Evolutionary conservation across 2,888 invertebrate species (phyloP).

Genomic region (Hecatera dysodea): DNA sequence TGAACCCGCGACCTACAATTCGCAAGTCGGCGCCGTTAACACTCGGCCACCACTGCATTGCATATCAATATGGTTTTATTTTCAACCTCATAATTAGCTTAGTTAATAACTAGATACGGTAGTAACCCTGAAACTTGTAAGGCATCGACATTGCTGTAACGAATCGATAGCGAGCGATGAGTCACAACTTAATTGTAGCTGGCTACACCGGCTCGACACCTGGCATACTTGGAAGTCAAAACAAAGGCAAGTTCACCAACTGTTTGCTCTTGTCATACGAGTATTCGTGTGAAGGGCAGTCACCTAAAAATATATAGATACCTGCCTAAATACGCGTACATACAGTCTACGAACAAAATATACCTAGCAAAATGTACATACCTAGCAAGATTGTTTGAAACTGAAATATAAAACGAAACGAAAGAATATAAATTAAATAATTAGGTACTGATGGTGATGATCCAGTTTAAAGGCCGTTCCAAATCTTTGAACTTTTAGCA

Average conservation of each 20-base stretch:
- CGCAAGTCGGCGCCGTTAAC: no score
- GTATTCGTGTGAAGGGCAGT: not conserved
- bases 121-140: conserved; percentile 55
- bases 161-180: conserved; percentile 56
- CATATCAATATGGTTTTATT: no score
- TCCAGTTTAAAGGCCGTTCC: no score
- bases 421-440: no score
- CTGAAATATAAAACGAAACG: not conserved
- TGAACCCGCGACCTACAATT: no score
- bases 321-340: no score
- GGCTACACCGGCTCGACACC: not conserved
- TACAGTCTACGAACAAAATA: not conserved
- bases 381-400: no score
- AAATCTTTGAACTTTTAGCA: no score
- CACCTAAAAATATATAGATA: not conserved
- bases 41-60: no score
- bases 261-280: conserved; percentile 11
- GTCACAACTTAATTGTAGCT: conserved; percentile 35
- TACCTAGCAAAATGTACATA: not conserved
- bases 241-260: conserved; percentile 17
- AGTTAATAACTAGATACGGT: not conserved
- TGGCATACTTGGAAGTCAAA: conserved; percentile 16
- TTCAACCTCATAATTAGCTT: conserved; percentile 8
- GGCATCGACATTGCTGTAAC: conserved; percentile 36
- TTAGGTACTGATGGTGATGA: no score